These are phyloP conservation scores for Cremastobaeus sp. DNA, from an alignment of 2,888 invertebrate species.

Conservation along the genomic window DNA sequence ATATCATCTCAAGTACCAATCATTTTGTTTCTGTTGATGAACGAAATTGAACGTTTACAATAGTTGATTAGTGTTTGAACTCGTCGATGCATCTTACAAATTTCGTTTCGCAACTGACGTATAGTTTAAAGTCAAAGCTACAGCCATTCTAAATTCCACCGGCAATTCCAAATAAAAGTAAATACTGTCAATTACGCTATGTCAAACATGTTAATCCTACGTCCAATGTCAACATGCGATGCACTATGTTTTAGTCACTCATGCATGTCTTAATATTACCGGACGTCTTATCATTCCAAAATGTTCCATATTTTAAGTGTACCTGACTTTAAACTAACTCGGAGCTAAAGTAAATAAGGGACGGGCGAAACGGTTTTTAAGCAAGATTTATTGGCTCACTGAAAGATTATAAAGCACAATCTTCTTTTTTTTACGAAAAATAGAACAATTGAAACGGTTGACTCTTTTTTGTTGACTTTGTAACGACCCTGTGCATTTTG, in stretches of 20 bases:
- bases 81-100: slow-evolving; percentile 31
- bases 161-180: slow-evolving; percentile 13
- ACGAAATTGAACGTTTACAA: too few species aligned
- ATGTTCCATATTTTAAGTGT: slow-evolving; percentile 28
- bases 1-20: too few species aligned
- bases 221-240: slow-evolving; percentile 50
- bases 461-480: too few species aligned
- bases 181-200: slow-evolving; percentile 30
- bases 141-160: slow-evolving; percentile 20
- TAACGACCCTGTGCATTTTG: too few species aligned
- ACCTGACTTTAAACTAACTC: slow-evolving; percentile 54
- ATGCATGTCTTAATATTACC: slow-evolving; percentile 39
- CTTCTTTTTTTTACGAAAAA: too few species aligned
- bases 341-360: slow-evolving; percentile 35
- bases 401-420: too few species aligned
- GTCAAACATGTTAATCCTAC: slow-evolving; percentile 33
- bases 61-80: too few species aligned
- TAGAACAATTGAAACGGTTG: too few species aligned
- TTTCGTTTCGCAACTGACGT: slow-evolving; percentile 27
- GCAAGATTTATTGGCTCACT: slow-evolving; percentile 24
- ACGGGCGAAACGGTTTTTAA: slow-evolving; percentile 24
- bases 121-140: slow-evolving; percentile 58
- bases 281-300: slow-evolving; percentile 32
- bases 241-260: slow-evolving; percentile 42
- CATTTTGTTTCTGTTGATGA: too few species aligned